phyloP scores from a whole-genome alignment of 2,888 invertebrate genomes.

The Prostheceraeus crozeri region DNA sequence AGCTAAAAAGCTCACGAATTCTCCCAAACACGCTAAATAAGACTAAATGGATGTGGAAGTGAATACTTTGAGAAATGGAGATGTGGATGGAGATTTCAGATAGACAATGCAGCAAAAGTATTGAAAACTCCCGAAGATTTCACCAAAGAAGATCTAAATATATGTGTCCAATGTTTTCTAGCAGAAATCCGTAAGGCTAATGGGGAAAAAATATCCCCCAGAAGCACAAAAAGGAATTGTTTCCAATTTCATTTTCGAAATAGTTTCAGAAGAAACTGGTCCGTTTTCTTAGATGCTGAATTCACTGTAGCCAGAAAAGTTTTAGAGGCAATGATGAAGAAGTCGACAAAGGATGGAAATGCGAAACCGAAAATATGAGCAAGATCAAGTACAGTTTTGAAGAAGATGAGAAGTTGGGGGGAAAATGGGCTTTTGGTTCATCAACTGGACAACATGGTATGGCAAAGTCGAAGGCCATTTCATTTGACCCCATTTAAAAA shows the following conservation, averaged over 20 bases:
- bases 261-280: not conserved
- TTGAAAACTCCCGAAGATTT: constrained; percentile 1
- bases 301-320: constrained; percentile 2
- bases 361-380: constrained; percentile 4
- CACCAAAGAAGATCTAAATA: constrained; percentile 23
- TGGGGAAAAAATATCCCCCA: constrained; percentile 9
- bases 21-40: constrained; percentile 14
- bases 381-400: constrained; percentile 8
- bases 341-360: constrained; percentile 17
- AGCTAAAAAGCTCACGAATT: constrained; percentile 18
- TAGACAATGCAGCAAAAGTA: constrained; percentile 4
- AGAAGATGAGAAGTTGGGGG: constrained; percentile 9
- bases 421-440: constrained; percentile 16
- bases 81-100: not conserved
- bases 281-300: constrained; percentile 11
- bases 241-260: constrained; percentile 19
- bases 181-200: constrained; percentile 19
- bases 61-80: constrained; percentile 22
- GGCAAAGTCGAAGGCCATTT: constrained; percentile 1
- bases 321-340: constrained; percentile 24
- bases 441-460: constrained; percentile 6
- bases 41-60: constrained; percentile 13
- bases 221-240: constrained; percentile 5
- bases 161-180: constrained; percentile 14
- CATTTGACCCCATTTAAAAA: not conserved